phyloP scores from a whole-genome alignment of 2,113 vertebrate genomes.

The Stegastes partitus region DNA sequence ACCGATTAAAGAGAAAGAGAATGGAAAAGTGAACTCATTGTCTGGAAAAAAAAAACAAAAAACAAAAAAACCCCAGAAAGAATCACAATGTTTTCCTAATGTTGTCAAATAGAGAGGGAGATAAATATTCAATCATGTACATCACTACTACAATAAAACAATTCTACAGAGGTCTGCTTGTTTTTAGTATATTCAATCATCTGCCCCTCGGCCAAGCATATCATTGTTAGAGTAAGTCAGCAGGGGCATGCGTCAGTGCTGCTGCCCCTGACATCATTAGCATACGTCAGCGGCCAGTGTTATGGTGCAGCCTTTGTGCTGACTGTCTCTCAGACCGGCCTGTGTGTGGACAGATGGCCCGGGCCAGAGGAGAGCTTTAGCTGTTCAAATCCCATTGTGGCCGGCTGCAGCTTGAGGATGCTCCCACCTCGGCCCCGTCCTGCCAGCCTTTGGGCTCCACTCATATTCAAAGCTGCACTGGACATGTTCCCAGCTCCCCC shows the following conservation, averaged over 20 bases:
- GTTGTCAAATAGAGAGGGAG: too few species aligned
- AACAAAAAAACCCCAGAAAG: too few species aligned
- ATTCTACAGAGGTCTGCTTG: background rate
- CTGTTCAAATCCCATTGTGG: slow-evolving; percentile 51
- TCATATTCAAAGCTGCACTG: slow-evolving; percentile 3
- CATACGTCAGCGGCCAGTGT: slow-evolving; percentile 24
- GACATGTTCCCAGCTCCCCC: background rate
- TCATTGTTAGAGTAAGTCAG: slow-evolving; percentile 23
- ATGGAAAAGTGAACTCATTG: too few species aligned
- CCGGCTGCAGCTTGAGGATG: slow-evolving; percentile 10
- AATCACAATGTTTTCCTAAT: too few species aligned
- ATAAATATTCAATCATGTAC: too few species aligned
- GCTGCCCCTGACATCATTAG: slow-evolving; percentile 27
- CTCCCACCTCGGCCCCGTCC: slow-evolving; percentile 21
- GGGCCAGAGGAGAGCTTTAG: slow-evolving; percentile 41
- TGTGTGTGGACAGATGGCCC: slow-evolving; percentile 63
- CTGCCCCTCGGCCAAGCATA: slow-evolving; percentile 10
- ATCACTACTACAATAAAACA: background rate
- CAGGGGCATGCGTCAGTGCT: background rate
- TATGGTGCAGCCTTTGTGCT: slow-evolving; percentile 37
- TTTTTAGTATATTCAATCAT: background rate
- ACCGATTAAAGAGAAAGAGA: too few species aligned
- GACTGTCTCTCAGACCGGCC: slow-evolving; percentile 29
- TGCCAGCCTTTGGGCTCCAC: background rate
- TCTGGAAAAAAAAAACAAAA: too few species aligned